Percentiles rank a stretch among this genome's conserved stretches.
These are phyloP conservation scores for Gallirallus australis DNA, from an alignment of 2,797 vertebrate genomes.

Conservation along the genomic window DNA sequence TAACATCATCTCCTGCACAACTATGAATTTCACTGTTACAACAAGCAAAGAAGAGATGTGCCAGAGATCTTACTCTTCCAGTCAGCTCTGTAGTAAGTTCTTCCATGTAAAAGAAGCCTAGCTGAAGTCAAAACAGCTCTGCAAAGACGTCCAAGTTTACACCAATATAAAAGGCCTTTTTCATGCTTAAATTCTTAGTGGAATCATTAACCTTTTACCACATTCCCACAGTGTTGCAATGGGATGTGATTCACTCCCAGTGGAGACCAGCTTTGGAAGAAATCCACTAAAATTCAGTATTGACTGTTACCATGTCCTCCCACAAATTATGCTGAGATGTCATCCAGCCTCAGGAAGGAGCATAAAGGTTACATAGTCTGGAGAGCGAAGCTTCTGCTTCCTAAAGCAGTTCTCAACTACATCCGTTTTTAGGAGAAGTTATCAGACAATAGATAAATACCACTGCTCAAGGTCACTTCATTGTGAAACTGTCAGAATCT, in stretches of 20 bases:
- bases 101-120: background rate
- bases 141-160: background rate
- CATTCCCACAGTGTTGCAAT: background rate
- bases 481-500: background rate
- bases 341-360: background rate
- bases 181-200: background rate
- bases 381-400: fast-evolving
- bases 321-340: background rate
- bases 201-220: background rate
- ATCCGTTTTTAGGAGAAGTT: background rate
- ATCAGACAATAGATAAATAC: background rate
- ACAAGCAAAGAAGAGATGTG: background rate
- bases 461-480: background rate
- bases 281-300: background rate
- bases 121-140: background rate
- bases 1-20: background rate
- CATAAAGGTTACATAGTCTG: background rate
- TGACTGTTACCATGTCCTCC: background rate
- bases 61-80: background rate
- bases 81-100: background rate
- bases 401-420: background rate
- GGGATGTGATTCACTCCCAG: background rate
- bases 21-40: background rate
- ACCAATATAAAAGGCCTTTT: background rate
- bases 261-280: background rate